Base-by-base conservation (phyloP, 2,888 invertebrate genomes). In the Morpho achilles region DNA sequence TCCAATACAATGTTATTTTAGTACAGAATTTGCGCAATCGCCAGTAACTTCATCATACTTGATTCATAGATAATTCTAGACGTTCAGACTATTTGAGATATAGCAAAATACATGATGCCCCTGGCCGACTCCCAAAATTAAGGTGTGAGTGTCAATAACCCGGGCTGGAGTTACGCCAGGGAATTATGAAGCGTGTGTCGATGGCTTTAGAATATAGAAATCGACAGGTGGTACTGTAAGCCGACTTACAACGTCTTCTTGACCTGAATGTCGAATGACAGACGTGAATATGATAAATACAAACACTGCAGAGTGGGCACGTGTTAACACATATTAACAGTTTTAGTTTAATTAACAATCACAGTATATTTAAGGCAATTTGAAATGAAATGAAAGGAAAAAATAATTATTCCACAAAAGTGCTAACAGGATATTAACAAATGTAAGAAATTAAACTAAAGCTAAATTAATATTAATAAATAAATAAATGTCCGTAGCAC, bases 81-180 rank as follows among this genome's bases (percentile, higher is more conserved):
- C 59, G 46, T 57, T 58, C 57, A 10, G 54, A 50, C 55, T 53
- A 57, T 57, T 56, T 54, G 32, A 53, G 42, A 41, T 53, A 53
- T 47, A 52, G 32, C 32, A 44, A 39, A 61, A 64, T 57, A 50
- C 60, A 50, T 59, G 63, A 55, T 62, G 47, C 39, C 61, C 51
- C 63, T 67, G 67, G 67, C 67, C 53, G 16, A 41, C 50, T 53
- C 56, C 65, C 67, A 67, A 67, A 61, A 49, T 42, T 48, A 59
- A 54, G 44, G 44, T 58, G 60, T 59, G 51, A 48, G 61, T 67
- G 67, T 67, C 67, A 67, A 63, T 67, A 67, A 67, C 67, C 65
- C 56, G 60, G 16, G 16, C 53, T 53, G 53, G 53, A 53, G 46
- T 46, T 22, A 40, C 39, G 53, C 53, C 53, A 53, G 53, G 10